phyloP scores from a whole-genome alignment of 2,113 vertebrate species.

The Salvator merianae region DNA sequence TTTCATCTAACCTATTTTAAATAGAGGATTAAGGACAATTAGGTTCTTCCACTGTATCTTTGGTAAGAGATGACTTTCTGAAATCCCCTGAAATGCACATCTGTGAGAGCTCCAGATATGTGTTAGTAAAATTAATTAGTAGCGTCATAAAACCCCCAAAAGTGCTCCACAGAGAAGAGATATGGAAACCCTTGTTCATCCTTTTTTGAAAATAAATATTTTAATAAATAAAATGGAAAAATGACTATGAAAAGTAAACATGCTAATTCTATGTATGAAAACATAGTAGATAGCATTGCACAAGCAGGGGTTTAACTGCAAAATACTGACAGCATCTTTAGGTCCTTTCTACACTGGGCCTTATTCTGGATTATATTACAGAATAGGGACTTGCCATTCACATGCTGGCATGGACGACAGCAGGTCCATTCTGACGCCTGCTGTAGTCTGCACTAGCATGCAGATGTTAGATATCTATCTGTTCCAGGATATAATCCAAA shows the following conservation, averaged over 20 bases:
- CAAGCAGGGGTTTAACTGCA: too few species aligned
- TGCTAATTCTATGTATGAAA: not conserved
- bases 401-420: too few species aligned
- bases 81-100: slow-evolving; percentile 57
- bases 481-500: too few species aligned
- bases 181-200: not conserved
- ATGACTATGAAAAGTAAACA: not conserved
- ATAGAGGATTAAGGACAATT: slow-evolving; percentile 75
- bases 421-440: too few species aligned
- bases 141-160: not conserved
- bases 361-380: too few species aligned
- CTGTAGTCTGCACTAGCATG: too few species aligned
- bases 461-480: too few species aligned
- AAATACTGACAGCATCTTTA: too few species aligned
- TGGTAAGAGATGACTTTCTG: slow-evolving; percentile 48
- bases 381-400: too few species aligned
- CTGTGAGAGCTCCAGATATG: slow-evolving; percentile 36
- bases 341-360: too few species aligned
- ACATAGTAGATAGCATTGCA: too few species aligned
- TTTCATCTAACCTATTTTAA: slow-evolving; percentile 78
- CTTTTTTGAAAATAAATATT: not conserved
- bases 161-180: too few species aligned
- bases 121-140: slow-evolving; percentile 5
- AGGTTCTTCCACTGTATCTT: slow-evolving; percentile 53
- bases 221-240: not conserved